Conservation (phyloP, 2,888 invertebrate species). For the Luffia ferchaultella region DNA sequence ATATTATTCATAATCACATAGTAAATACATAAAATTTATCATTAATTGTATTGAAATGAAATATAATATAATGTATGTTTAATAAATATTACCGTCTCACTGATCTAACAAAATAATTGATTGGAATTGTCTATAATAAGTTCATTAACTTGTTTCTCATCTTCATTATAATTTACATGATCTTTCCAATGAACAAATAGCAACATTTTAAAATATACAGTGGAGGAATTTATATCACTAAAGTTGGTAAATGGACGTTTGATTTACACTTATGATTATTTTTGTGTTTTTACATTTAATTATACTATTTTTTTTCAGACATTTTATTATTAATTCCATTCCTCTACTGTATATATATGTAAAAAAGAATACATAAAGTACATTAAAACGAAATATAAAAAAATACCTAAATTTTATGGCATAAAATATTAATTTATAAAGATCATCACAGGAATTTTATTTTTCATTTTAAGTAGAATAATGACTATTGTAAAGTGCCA, state of each 20-base stretch:
- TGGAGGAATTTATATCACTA: conserved; percentile 48
- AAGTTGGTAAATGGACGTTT: conserved; percentile 53
- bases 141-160: too few relatives aligned
- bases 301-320: too few relatives aligned
- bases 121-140: background rate
- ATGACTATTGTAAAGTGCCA: too few relatives aligned
- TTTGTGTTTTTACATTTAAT: too few relatives aligned
- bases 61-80: too few relatives aligned
- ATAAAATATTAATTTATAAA: too few relatives aligned
- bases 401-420: background rate
- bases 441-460: too few relatives aligned
- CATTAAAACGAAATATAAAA: background rate
- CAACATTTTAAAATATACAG: conserved; percentile 49
- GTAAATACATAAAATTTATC: too few relatives aligned
- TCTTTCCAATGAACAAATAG: conserved; percentile 34
- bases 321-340: too few relatives aligned
- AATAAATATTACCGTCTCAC: background rate
- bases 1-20: too few relatives aligned
- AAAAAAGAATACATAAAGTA: background rate
- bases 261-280: background rate
- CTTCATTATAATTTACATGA: conserved; percentile 34
- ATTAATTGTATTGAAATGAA: too few relatives aligned
- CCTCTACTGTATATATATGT: conserved; percentile 43
- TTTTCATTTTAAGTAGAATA: too few relatives aligned
- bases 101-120: background rate